These are phyloP conservation scores for Ramphastos sulfuratus DNA, from an alignment of 2,113 vertebrate genomes.

Conservation along the genomic window DNA sequence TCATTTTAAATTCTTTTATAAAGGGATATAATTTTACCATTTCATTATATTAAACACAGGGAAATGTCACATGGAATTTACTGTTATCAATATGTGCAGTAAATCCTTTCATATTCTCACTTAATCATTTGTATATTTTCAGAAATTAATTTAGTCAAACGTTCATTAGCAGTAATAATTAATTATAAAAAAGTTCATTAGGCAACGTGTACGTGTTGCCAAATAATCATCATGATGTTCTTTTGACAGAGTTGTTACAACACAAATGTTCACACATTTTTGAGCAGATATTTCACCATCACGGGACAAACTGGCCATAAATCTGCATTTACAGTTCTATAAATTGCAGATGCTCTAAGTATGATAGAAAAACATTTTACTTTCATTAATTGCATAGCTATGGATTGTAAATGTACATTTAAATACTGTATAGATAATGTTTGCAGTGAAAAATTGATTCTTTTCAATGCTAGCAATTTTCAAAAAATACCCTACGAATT, in stretches of 20 bases:
- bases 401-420: not conserved
- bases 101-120: constrained; percentile 33
- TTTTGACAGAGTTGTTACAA: constrained; percentile 72
- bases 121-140: constrained; percentile 70
- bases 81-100: not conserved
- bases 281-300: constrained; percentile 37
- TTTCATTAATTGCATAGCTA: not conserved
- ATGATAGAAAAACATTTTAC: not conserved
- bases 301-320: constrained; percentile 35
- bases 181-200: constrained; percentile 71
- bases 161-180: constrained; percentile 74
- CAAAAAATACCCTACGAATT: not conserved
- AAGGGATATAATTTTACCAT: not conserved
- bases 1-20: constrained; percentile 44
- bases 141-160: constrained; percentile 78
- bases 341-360: constrained; percentile 36
- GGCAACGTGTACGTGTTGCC: constrained; percentile 61
- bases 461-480: not conserved
- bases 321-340: constrained; percentile 59
- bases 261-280: constrained; percentile 66
- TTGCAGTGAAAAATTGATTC: not conserved
- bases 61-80: constrained; percentile 13
- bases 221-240: constrained; percentile 65
- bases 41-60: not conserved
- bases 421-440: not conserved